These are phyloP conservation scores for Brachionus manjavacas DNA, from an alignment of 1,140 invertebrate species.

Conservation along the genomic window DNA sequence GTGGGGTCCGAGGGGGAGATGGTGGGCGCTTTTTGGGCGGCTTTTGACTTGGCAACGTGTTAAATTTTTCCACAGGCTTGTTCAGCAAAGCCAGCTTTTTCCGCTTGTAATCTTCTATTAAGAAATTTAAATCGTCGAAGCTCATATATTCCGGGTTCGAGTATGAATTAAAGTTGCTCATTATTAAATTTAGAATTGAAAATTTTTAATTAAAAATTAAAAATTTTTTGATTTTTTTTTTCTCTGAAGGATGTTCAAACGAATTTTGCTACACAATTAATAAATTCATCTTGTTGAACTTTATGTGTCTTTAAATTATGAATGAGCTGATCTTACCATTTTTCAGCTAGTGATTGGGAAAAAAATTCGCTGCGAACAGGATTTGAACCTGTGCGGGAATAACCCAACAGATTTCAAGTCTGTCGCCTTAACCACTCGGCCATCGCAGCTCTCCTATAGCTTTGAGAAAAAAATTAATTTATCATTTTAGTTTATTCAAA, in stretches of 20 bases:
- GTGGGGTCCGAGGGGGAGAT: neutral
- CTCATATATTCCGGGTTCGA: constrained; percentile 23
- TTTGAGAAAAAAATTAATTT: neutral
- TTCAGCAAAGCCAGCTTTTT: neutral
- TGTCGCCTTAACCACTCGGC: constrained; percentile 39
- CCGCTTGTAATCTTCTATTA: neutral
- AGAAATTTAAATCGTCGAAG: neutral
- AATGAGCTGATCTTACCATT: neutral
- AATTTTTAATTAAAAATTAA: neutral
- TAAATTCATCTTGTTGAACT: constrained; percentile 23
- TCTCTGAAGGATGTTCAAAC: neutral
- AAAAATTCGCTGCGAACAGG: constrained; percentile 39
- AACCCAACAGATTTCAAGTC: constrained; percentile 37
- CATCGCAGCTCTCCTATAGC: neutral
- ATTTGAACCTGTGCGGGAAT: constrained; percentile 39
- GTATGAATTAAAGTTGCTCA: neutral
- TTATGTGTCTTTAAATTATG: constrained; percentile 6
- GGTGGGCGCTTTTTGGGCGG: constrained; percentile 20
- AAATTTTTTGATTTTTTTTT: neutral
- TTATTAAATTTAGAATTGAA: neutral
- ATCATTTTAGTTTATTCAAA: neutral
- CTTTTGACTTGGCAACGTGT: neutral
- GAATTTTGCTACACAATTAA: constrained; percentile 4
- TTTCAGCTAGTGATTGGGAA: neutral
- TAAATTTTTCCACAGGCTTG: neutral